Base-by-base conservation (phyloP, 1,140 invertebrate species). In the Delia radicum region DNA sequence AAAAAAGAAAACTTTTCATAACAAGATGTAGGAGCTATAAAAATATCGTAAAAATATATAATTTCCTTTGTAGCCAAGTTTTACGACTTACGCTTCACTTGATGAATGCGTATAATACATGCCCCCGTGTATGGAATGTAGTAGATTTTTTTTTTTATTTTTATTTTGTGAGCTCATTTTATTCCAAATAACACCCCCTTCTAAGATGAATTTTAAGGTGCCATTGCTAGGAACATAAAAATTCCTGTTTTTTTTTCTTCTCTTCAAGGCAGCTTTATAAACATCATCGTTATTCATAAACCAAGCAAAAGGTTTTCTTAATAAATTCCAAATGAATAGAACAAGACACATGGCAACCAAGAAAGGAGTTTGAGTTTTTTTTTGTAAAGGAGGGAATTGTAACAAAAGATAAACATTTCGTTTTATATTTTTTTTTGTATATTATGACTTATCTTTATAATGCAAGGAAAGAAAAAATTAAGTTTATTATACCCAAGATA, bases 41-140 rank as follows among this genome's bases (percentile, higher is more conserved):
- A 69, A 69, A 69, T 69, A 69, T 69, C 65, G 65, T 69, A 69
- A 69, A 69, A 69, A 69, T 69, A 69, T 69, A 69, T 69, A 69
- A 69, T 69, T 69, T 69, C 65, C 65, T 33, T 69, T 69, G 65
- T 37, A 69, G 65, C 65, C 65, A 69, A 21, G 65, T 69, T 69
- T 69, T 69, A 69, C 65, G 65, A 69, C 65, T 24, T 69, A 69
- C 65, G 65, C 65, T 69, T 69, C 65, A 69, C 65, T 69, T 69
- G 65, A 69, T 69, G 65, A 37, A 69, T 69, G 65, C 65, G 65
- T 69, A 33, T 69, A 69, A 69, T 69, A 37, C 65, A 33, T 69
- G 31, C 18, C 65, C 62, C 13, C 63, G 29, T 37, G 31, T n/a
- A 67, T 29, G 7, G 28, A 67, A 29, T 18, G 27, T 55, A 21